These are phyloP conservation scores for Clupea harengus DNA, from an alignment of 2,113 vertebrate genomes.

Conservation along the genomic window DNA sequence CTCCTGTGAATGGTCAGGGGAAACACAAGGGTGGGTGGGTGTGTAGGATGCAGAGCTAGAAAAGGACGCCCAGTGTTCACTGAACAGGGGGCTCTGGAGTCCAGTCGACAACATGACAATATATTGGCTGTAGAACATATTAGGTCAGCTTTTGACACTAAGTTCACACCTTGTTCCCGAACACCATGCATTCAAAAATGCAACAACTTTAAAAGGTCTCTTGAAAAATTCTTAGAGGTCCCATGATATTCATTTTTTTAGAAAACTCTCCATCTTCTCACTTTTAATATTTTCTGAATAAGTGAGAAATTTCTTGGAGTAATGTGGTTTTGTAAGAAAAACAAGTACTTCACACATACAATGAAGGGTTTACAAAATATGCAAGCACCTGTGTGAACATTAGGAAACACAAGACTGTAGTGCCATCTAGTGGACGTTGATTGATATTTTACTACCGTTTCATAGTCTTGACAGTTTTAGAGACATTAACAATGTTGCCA, in stretches of 20 bases:
- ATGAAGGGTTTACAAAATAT: background rate
- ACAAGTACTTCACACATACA: background rate
- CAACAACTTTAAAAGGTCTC: background rate
- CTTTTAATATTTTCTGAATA: background rate
- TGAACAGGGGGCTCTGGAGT: background rate
- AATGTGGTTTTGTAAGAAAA: background rate
- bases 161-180: background rate
- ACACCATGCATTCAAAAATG: background rate
- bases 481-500: background rate
- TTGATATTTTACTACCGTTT: background rate
- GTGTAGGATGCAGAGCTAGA: slow-evolving; percentile 55
- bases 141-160: background rate
- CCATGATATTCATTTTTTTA: background rate
- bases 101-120: background rate
- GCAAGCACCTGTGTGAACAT: background rate
- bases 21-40: slow-evolving; percentile 55
- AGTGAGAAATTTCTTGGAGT: background rate
- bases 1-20: slow-evolving; percentile 64
- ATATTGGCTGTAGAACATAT: background rate
- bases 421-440: slow-evolving; percentile 43
- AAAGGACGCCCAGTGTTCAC: background rate
- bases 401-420: slow-evolving; percentile 16
- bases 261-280: background rate
- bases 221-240: background rate
- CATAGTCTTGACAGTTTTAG: background rate